phyloP scores from a whole-genome alignment of 2,888 invertebrate species.

The Pammene fasciana region DNA sequence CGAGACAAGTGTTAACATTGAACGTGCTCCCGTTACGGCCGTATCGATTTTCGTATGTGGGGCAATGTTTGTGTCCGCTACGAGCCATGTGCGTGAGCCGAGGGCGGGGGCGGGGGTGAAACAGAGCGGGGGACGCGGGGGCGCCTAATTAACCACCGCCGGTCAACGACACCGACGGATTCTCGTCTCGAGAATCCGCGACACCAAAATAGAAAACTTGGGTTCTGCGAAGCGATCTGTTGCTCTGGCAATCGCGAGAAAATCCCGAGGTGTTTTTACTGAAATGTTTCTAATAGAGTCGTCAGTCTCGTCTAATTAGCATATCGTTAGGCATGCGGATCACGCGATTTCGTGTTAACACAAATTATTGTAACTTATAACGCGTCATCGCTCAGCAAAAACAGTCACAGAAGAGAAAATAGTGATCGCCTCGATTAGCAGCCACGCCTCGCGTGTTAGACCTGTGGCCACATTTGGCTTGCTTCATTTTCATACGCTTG shows the following conservation, averaged over 20 bases:
- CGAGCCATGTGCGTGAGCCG: constrained; percentile 57
- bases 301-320: constrained; percentile 36
- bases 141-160: constrained; percentile 73
- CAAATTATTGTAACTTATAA: constrained; percentile 38
- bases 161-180: constrained; percentile 70
- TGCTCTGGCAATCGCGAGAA: constrained; percentile 21
- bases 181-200: constrained; percentile 51
- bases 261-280: constrained; percentile 30
- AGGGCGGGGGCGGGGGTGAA: constrained; percentile 48
- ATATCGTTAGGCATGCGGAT: constrained; percentile 33
- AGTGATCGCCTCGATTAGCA: constrained; percentile 4
- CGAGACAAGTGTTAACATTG: constrained; percentile 42
- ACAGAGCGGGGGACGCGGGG: constrained; percentile 47
- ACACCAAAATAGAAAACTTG: constrained; percentile 42
- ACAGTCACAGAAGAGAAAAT: constrained; percentile 30
- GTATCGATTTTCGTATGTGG: constrained; percentile 76
- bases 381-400: constrained; percentile 23
- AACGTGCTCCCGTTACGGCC: constrained; percentile 62
- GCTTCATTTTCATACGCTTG: constrained; percentile 10
- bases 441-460: constrained; percentile 14
- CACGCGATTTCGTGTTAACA: constrained; percentile 40
- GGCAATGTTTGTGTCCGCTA: constrained; percentile 61
- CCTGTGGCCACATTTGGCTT: constrained; percentile 23
- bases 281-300: constrained; percentile 36
- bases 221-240: constrained; percentile 29